Percentiles rank a stretch among this genome's conserved stretches.
These are phyloP conservation scores for Parotocinclus haroldoi DNA, from an alignment of 2,797 vertebrate species.

Conservation along the genomic window DNA sequence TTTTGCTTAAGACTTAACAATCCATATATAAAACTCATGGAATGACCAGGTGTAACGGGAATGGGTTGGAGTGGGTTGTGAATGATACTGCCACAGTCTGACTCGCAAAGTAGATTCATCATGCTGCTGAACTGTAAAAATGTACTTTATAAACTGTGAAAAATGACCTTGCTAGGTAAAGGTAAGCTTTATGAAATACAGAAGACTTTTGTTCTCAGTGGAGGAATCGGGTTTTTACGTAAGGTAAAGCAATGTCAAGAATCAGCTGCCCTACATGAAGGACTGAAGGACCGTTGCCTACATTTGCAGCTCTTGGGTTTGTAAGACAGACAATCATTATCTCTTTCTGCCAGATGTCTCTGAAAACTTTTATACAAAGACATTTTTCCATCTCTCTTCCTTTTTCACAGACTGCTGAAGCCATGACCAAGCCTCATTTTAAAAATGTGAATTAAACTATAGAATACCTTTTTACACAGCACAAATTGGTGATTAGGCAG, in stretches of 20 bases:
- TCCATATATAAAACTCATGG: too few relatives aligned
- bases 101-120: conserved; percentile 23
- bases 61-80: too few relatives aligned
- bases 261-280: conserved; percentile 4
- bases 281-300: background rate
- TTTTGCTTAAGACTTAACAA: too few relatives aligned
- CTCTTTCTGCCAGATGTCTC: background rate
- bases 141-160: conserved; percentile 38
- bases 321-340: too few relatives aligned
- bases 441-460: conserved; percentile 27
- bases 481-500: too few relatives aligned
- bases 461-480: too few relatives aligned
- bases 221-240: conserved; percentile 4
- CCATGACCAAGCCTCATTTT: conserved; percentile 9
- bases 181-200: conserved; percentile 16
- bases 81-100: conserved; percentile 11
- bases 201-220: background rate
- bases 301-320: too few relatives aligned
- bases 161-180: conserved; percentile 26
- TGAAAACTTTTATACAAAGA: conserved; percentile 21
- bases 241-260: too few relatives aligned
- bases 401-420: background rate
- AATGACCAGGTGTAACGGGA: too few relatives aligned
- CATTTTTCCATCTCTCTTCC: conserved; percentile 15
- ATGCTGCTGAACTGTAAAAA: conserved; percentile 42